Percentiles rank a stretch among this genome's conserved stretches.
phyloP scores from a whole-genome alignment of 1,140 invertebrate species.

The Copidosoma floridanum region DNA sequence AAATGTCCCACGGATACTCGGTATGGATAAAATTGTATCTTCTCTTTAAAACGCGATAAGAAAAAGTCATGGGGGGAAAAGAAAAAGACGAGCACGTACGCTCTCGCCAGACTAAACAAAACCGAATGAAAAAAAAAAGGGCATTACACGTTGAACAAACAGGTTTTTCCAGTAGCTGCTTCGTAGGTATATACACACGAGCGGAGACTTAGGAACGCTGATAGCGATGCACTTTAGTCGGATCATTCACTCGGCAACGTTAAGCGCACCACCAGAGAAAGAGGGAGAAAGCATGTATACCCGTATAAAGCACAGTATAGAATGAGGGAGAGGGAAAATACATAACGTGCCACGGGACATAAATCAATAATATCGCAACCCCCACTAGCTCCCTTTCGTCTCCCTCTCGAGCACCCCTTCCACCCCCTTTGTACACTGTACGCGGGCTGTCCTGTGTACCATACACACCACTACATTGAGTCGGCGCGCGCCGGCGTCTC shows the following conservation, averaged over 20 bases:
- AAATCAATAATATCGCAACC: conserved; percentile 55
- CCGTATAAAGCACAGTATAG: too few relatives aligned
- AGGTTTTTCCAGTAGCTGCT: conserved; percentile 3
- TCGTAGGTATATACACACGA: background rate
- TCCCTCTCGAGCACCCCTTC: too few relatives aligned
- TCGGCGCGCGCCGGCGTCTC: conserved; percentile 36
- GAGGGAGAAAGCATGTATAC: too few relatives aligned
- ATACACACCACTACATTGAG: background rate
- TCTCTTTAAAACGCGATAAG: too few relatives aligned
- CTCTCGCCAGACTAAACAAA: background rate
- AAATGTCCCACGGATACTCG: too few relatives aligned
- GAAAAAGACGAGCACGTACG: too few relatives aligned
- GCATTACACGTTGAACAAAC: too few relatives aligned
- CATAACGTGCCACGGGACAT: conserved; percentile 51
- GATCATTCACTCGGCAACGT: conserved; percentile 37
- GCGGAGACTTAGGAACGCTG: conserved; percentile 2
- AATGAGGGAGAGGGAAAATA: conserved; percentile 30
- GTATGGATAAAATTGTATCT: too few relatives aligned
- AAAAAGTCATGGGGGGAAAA: too few relatives aligned
- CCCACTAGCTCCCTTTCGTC: conserved; percentile 36
- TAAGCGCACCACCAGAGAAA: background rate
- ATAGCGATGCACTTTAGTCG: conserved; percentile 33
- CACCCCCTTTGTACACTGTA: too few relatives aligned
- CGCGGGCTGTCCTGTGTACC: too few relatives aligned
- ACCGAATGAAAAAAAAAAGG: too few relatives aligned